Conservation (phyloP, 2,797 vertebrate genomes). For the Sebastes cheni region DNA sequence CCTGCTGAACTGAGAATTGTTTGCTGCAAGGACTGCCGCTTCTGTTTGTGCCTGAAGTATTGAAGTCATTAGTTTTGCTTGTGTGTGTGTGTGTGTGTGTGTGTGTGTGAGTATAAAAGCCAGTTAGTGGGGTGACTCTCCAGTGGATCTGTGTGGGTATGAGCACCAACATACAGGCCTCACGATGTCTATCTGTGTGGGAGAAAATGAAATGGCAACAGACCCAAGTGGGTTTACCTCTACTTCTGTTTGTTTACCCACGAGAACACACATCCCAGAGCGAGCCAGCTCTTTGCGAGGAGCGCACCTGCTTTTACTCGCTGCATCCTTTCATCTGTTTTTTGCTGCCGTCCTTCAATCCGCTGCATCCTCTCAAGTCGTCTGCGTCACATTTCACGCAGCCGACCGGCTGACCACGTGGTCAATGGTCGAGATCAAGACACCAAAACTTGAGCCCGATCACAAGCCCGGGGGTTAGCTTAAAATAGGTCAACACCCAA, state of each 20-base stretch:
- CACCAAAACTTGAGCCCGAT: not conserved
- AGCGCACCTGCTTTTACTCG: constrained; percentile 2
- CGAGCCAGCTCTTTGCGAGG: not conserved
- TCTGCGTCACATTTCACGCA: not conserved
- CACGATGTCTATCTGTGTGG: not conserved
- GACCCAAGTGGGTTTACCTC: not conserved
- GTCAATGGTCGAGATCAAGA: not conserved
- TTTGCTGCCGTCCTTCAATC: not conserved
- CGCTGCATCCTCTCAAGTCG: not conserved
- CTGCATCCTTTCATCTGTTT: not conserved
- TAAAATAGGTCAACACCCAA: constrained; percentile 51
- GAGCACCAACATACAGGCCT: not conserved
- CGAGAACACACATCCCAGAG: not conserved
- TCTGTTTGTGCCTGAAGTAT: constrained; percentile 13
- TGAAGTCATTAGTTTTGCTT: constrained; percentile 26
- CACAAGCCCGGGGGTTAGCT: constrained; percentile 16
- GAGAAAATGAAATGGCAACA: constrained; percentile 21
- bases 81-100: not conserved
- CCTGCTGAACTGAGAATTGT: constrained; percentile 27
- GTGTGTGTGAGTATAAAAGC: too few species aligned
- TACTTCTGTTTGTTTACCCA: not conserved
- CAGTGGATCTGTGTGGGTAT: not conserved
- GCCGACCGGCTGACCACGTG: not conserved
- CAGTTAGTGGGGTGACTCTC: too few species aligned
- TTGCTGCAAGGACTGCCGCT: constrained; percentile 15